Evolutionary conservation across 1,140 invertebrate species (phyloP), one percentile per base, ranked within the genome.

Genomic region (Sarcophaga bullata): DNA sequence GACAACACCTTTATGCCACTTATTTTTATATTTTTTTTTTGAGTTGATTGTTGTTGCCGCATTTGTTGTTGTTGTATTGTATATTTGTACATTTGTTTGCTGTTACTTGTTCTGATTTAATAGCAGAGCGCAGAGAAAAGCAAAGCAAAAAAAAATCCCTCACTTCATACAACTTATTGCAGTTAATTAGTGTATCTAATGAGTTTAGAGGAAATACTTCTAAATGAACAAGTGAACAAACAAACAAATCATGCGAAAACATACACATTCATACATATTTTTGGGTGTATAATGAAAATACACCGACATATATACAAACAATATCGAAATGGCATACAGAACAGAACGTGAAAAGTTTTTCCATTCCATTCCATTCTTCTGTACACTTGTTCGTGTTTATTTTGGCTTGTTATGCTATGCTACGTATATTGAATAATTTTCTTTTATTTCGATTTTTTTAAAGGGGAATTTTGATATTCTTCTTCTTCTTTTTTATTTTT

Each of bases 161-260:
- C 50, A 13, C 8, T 19, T 25, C 62, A 68, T 68, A 78, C n/a
- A 78, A 78, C 50, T 78, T 78, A 52, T 78, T 78, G 75, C 75
- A 78, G 75, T 78, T 78, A 78, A 78, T 78, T 78, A 78, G 75
- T 78, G 75, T 78, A 78, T 78, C 75, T 78, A 78, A 78, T 78
- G 75, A 78, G 75, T 68, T 68, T 68, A 25, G 5, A 68, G 17
- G n/a, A 68, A 25, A 68, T 68, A 68, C 62, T 19, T 68, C 19
- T 68, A 7, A 68, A 58, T 58, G 10, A 58, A n/a, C n/a, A n/a
- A 58, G 13, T 58, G 54, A 58, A 58, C 54, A 58, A 58, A 58
- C 6, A n/a, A n/a, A 58, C 6, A n/a, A 58, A 58, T 58, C 25
- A 37, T 37, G 25, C 25, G 25, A 37, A 37, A 37, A 37, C 25